Evolutionary conservation across 2,888 invertebrate species (phyloP).

Genomic region (Hermaeophaga mercurialis): DNA sequence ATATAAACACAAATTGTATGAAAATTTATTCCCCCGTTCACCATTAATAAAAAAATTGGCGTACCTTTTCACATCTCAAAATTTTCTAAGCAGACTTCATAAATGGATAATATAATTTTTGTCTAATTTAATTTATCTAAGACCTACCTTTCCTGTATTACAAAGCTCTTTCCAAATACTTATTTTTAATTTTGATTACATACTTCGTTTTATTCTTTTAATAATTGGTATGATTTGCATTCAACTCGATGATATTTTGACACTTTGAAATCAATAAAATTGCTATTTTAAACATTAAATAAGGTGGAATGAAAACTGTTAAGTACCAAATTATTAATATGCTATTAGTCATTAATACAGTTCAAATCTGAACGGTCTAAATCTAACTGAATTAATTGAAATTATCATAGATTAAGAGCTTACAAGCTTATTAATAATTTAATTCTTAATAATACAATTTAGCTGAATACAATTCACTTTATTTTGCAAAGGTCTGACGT

Average conservation of each 20-base stretch:
- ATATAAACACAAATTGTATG: constrained; percentile 1
- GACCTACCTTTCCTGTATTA: constrained; percentile 35
- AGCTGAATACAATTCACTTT: constrained; percentile 18
- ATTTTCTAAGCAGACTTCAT: constrained; percentile 31
- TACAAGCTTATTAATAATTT: too few species aligned
- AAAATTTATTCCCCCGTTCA: constrained; percentile 26
- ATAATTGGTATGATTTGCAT: constrained; percentile 8
- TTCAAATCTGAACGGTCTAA: too few species aligned
- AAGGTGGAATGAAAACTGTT: too few species aligned
- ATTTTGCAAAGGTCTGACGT: constrained; percentile 20
- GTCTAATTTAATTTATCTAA: constrained; percentile 27
- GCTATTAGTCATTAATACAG: too few species aligned
- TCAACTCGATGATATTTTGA: too few species aligned
- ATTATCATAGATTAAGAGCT: not conserved
- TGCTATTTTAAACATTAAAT: too few species aligned
- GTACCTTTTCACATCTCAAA: constrained; percentile 36
- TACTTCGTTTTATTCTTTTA: constrained; percentile 18
- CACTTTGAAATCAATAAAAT: too few species aligned
- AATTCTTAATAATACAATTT: constrained; percentile 2
- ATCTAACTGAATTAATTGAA: too few species aligned
- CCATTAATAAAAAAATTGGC: constrained; percentile 32
- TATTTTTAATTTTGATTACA: constrained; percentile 18
- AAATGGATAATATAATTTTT: constrained; percentile 21
- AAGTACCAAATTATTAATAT: too few species aligned
- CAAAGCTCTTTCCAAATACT: constrained; percentile 27